Evolutionary conservation across 2,113 vertebrate species (phyloP), one percentile per base, ranked within the genome.

Genomic region (Nesospiza acunhae): DNA sequence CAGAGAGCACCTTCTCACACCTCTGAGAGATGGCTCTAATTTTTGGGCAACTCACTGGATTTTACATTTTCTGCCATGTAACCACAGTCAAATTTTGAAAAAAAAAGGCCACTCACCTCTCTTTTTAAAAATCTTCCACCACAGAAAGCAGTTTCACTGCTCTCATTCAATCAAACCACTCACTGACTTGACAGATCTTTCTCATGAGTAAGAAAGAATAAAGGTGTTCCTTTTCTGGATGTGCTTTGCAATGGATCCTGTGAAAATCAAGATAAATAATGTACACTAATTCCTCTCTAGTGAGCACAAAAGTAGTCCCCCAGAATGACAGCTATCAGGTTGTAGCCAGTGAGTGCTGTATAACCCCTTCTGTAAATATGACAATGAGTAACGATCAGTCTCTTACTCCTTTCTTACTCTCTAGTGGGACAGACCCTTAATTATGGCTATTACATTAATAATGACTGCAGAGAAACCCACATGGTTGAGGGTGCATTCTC

Each of bases 231-330:
- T 17, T 75, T 72, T 81, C 74, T 35, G 27, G 20, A 56, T 49
- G n/a, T 56, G 27, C 62, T 87, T 82, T 91, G 44, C 22, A 72
- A 89, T 7, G 10, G 53, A 89, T 47, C 62, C 78, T 91, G 74
- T 79, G 74, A 93, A 96, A 91, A 94, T 49, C 20, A 78, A 91
- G 75, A 68, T 30, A 82, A 87, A 67, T 35, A 62, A 69, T 28
- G 20, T 22, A 41, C 13, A 60, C 31, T 35, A 56, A 74, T 56
- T 68, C 53, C 50, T 42, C 80, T 56, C 56, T 21, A 68, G 37
- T 12, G 35, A 74, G 31, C 30, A 44, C 67, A 93, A 52, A 84
- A 68, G 13, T 3, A 84, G 24, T 31, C 24, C 28, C 49, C 44
- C 18, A 14, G 58, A 55, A 72, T 15, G 62, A 86, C 0, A 44